Conservation (phyloP, 1,140 invertebrate genomes). For the Marisa cornuarietis region DNA sequence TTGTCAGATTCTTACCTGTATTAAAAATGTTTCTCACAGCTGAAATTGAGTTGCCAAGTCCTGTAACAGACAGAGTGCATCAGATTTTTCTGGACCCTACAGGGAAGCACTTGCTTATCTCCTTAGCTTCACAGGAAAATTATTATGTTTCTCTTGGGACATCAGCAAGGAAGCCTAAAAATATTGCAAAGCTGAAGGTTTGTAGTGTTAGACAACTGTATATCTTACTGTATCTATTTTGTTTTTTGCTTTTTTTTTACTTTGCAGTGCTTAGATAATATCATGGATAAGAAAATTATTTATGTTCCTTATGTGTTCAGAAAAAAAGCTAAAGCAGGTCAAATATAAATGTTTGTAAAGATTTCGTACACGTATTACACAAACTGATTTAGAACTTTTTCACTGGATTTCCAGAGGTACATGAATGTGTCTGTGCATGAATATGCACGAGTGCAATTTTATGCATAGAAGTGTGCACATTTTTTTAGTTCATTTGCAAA, state of each 20-base stretch:
- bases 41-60: constrained; percentile 61
- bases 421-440: too few relatives aligned
- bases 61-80: constrained; percentile 69
- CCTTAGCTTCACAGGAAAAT: constrained; percentile 78
- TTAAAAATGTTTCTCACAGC: constrained; percentile 5
- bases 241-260: too few relatives aligned
- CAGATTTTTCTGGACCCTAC: constrained; percentile 87
- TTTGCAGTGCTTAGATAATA: too few relatives aligned
- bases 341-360: too few relatives aligned
- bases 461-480: not conserved
- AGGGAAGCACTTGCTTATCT: constrained; percentile 84
- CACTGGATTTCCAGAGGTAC: too few relatives aligned
- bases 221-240: not conserved
- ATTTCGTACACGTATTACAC: too few relatives aligned
- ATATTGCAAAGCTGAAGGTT: constrained; percentile 67
- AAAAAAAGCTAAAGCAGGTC: too few relatives aligned
- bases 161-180: constrained; percentile 74
- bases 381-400: too few relatives aligned
- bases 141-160: constrained; percentile 76
- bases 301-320: too few relatives aligned
- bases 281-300: too few relatives aligned
- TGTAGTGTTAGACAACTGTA: not conserved
- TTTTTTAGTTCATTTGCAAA: not conserved
- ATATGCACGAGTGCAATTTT: too few relatives aligned
- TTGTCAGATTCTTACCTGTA: not conserved